Conservation (phyloP, 1,140 invertebrate species). For the Amphibalanus amphitrite region DNA sequence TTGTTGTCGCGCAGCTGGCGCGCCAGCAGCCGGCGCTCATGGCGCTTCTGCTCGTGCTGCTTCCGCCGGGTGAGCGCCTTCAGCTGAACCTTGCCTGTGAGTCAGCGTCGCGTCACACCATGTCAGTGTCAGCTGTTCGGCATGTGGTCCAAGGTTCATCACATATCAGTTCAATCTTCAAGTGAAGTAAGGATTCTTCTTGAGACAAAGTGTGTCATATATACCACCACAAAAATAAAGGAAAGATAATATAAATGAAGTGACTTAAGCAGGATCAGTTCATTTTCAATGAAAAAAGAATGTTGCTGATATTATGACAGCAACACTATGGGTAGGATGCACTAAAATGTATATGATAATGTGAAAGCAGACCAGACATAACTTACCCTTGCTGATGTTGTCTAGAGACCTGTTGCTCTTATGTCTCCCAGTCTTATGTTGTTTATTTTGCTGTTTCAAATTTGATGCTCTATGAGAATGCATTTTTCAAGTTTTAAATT, state of each 20-base stretch:
- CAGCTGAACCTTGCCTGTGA: neutral
- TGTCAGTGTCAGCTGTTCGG: too few species aligned
- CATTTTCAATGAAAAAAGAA: neutral
- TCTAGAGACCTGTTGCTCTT: slow-evolving; percentile 1
- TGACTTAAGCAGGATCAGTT: neutral
- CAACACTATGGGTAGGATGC: neutral
- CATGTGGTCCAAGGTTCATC: too few species aligned
- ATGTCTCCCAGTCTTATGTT: neutral
- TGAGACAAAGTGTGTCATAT: too few species aligned
- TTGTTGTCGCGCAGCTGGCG: slow-evolving; percentile 2
- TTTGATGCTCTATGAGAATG: neutral
- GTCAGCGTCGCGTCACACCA: too few species aligned
- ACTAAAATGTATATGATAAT: neutral
- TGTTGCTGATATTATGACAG: neutral
- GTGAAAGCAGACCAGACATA: neutral
- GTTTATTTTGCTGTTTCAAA: neutral
- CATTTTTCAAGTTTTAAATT: neutral
- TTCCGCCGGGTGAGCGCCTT: neutral
- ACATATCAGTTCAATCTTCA: too few species aligned
- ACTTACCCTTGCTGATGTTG: neutral
- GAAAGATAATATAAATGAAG: neutral
- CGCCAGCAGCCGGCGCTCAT: neutral
- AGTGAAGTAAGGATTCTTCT: too few species aligned
- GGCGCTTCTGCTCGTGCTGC: neutral
- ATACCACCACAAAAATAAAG: neutral